These are phyloP conservation scores for Exaiptasia diaphana DNA, from an alignment of 64 coral and sea anemone species.

Conservation along the genomic window DNA sequence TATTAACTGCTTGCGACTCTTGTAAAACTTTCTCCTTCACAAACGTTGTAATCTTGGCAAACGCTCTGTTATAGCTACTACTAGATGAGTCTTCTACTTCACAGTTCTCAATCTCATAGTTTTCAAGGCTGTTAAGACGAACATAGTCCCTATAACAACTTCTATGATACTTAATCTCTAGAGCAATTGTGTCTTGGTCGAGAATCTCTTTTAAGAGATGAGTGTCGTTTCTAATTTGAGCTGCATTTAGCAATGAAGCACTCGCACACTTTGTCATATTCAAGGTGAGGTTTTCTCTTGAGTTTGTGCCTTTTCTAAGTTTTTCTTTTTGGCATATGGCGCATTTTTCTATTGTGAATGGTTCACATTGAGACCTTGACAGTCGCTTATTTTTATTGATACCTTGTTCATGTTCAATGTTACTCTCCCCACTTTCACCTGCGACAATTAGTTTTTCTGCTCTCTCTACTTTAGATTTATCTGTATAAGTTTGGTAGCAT, in stretches of 20 bases:
- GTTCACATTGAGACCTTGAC: slow-evolving; percentile 13
- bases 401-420: neutral
- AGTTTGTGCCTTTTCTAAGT: neutral
- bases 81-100: neutral
- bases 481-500: slow-evolving; percentile 38
- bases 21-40: slow-evolving; percentile 23
- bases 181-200: slow-evolving; percentile 17
- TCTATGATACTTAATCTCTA: slow-evolving; percentile 43
- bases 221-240: slow-evolving; percentile 6
- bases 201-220: neutral
- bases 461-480: slow-evolving; percentile 35
- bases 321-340: slow-evolving; percentile 18
- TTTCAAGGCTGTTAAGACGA: neutral
- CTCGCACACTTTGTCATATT: slow-evolving; percentile 11
- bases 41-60: slow-evolving; percentile 39
- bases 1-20: slow-evolving; percentile 3
- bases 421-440: neutral
- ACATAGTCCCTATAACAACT: slow-evolving; percentile 33
- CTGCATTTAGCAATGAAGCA: slow-evolving; percentile 4
- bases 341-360: slow-evolving; percentile 27
- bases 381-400: neutral
- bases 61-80: slow-evolving; percentile 29
- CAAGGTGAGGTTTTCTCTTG: slow-evolving; percentile 20
- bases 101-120: slow-evolving; percentile 1
- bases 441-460: slow-evolving; percentile 25